Conservation (phyloP, 2,113 vertebrate species). For the Promerops cafer region DNA sequence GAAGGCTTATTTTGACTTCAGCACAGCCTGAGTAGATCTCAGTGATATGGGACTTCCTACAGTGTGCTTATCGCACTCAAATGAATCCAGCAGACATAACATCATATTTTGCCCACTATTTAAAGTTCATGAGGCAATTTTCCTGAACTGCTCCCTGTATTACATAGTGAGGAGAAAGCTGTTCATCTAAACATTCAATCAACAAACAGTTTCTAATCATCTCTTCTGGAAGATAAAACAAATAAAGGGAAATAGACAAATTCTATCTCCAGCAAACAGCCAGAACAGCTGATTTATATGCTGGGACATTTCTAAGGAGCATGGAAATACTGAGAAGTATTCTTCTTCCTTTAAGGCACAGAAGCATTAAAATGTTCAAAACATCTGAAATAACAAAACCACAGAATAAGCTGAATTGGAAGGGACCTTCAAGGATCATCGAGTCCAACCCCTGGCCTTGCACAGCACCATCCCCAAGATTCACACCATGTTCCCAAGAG, state of each 20-base stretch:
- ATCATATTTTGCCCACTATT: neutral
- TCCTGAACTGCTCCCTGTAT: neutral
- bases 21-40: neutral
- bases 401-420: neutral
- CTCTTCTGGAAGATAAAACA: conserved; percentile 30
- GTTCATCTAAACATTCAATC: neutral
- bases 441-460: neutral
- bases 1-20: conserved; percentile 6
- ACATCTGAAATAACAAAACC: neutral
- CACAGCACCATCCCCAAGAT: neutral
- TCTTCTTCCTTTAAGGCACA: neutral
- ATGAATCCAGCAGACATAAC: neutral
- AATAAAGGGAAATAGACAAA: conserved; percentile 5
- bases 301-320: neutral
- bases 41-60: neutral
- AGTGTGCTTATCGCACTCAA: neutral
- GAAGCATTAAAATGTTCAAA: neutral
- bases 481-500: neutral
- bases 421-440: neutral
- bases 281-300: neutral
- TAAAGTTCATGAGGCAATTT: conserved; percentile 30
- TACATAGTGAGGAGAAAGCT: neutral
- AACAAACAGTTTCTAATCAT: neutral
- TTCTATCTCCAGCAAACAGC: neutral
- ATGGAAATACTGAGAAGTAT: neutral